phyloP scores from a whole-genome alignment of 2,888 invertebrate genomes.

The Thecophora atra region DNA sequence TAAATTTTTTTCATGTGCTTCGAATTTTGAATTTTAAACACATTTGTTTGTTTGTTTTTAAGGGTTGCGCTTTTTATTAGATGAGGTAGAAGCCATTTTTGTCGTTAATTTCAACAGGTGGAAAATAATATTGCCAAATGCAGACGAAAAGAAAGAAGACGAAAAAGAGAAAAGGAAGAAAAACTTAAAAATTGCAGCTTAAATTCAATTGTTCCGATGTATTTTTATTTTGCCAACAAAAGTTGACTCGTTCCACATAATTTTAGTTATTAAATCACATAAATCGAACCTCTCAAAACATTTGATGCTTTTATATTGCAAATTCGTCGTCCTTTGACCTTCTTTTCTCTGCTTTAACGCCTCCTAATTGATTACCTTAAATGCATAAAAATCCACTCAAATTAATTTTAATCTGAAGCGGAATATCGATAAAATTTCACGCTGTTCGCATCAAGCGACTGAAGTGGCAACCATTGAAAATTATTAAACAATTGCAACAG shows the following conservation, averaged over 20 bases:
- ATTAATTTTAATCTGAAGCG: not conserved
- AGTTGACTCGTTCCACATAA: not conserved
- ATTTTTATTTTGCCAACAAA: not conserved
- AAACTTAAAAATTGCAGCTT: not conserved
- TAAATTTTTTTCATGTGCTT: not conserved
- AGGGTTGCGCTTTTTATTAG: too few relatives aligned
- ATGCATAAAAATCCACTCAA: not conserved
- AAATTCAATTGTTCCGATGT: too few relatives aligned
- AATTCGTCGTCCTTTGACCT: not conserved
- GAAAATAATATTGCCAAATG: too few relatives aligned
- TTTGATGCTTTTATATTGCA: not conserved
- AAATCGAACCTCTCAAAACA: not conserved
- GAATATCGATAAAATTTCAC: not conserved
- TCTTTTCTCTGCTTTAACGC: not conserved
- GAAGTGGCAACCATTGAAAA: constrained; percentile 34
- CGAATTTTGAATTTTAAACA: too few relatives aligned
- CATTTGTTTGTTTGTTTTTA: too few relatives aligned
- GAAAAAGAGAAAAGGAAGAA: not conserved
- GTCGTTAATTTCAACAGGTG: too few relatives aligned
- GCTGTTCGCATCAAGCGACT: not conserved
- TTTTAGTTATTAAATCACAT: not conserved
- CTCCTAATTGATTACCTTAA: not conserved
- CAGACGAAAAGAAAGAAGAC: too few relatives aligned
- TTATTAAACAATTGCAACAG: constrained; percentile 25
- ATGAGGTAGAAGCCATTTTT: too few relatives aligned